Percentiles rank a stretch among this genome's conserved stretches.
phyloP scores from a whole-genome alignment of 2,113 vertebrate genomes.

The rabbit (Oryctolagus cuniculus) region DNA sequence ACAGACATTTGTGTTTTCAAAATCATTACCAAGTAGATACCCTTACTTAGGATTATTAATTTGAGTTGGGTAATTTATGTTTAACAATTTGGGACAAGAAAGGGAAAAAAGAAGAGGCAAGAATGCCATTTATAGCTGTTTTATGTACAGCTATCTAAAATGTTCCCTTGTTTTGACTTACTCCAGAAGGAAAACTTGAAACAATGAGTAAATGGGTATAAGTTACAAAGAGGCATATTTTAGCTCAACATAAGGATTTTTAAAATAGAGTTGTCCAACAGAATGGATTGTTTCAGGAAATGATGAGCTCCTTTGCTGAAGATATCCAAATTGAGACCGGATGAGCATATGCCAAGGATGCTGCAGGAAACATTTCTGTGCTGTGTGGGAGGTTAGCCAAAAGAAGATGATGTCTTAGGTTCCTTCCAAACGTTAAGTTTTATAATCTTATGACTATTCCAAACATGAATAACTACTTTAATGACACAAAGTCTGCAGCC shows the following conservation, averaged over 20 bases:
- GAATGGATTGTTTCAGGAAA: conserved; percentile 81
- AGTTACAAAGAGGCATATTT: conserved; percentile 83
- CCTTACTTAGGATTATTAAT: conserved; percentile 20
- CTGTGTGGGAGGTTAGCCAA: conserved; percentile 79
- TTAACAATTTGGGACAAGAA: conserved; percentile 59
- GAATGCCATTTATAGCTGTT: conserved; percentile 63
- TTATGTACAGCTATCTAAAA: conserved; percentile 76
- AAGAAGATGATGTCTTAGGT: conserved; percentile 73
- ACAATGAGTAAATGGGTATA: conserved; percentile 82
- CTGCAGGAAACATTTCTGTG: conserved; percentile 71
- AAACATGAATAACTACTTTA: conserved; percentile 65
- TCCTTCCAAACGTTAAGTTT: conserved; percentile 70
- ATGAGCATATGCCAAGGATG: conserved; percentile 81
- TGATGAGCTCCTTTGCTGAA: conserved; percentile 79
- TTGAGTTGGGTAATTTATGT: conserved; percentile 52
- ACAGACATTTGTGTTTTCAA: conserved; percentile 2
- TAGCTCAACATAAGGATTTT: conserved; percentile 83
- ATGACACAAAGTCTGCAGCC: conserved; percentile 59
- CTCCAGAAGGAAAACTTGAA: conserved; percentile 81
- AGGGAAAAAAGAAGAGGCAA: not conserved
- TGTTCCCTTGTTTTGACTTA: conserved; percentile 81
- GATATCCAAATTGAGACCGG: conserved; percentile 79
- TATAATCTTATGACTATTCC: conserved; percentile 64
- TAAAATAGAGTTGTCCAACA: conserved; percentile 84
- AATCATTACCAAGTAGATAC: conserved; percentile 34